Conservation (phyloP, 1,140 invertebrate species). For the Conopomorpha cramerella region DNA sequence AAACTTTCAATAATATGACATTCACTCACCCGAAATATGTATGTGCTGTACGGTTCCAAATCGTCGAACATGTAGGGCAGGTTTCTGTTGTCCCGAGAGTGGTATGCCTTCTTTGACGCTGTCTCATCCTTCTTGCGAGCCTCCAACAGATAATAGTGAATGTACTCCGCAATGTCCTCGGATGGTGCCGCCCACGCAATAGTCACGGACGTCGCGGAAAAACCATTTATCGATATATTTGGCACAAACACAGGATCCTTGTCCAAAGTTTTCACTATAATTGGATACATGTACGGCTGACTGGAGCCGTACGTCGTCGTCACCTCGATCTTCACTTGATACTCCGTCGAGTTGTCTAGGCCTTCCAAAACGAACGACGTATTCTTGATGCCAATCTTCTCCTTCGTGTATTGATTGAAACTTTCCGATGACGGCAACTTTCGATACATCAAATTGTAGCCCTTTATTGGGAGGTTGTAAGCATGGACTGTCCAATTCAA, state of each 20-base stretch:
- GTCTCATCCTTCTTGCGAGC: slow-evolving; percentile 64
- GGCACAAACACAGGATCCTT: slow-evolving; percentile 79
- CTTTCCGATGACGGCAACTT: slow-evolving; percentile 41
- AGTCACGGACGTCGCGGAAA: slow-evolving; percentile 76
- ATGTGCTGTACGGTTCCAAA: slow-evolving; percentile 75
- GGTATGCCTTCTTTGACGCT: slow-evolving; percentile 64
- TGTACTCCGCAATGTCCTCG: slow-evolving; percentile 67
- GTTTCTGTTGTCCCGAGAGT: slow-evolving; percentile 66
- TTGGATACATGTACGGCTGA: slow-evolving; percentile 56
- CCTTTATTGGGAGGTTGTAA: slow-evolving; percentile 72
- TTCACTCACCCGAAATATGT: slow-evolving; percentile 70
- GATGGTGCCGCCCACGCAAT: slow-evolving; percentile 76
- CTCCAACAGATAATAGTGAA: slow-evolving; percentile 77
- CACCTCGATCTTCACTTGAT: slow-evolving; percentile 56
- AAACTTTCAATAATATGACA: slow-evolving; percentile 2
- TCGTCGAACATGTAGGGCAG: slow-evolving; percentile 77
- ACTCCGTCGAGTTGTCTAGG: slow-evolving; percentile 65
- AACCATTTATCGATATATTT: slow-evolving; percentile 75
- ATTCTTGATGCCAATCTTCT: slow-evolving; percentile 62
- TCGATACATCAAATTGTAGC: slow-evolving; percentile 68
- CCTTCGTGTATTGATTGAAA: slow-evolving; percentile 51
- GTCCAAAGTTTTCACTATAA: slow-evolving; percentile 65
- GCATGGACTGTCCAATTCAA: slow-evolving; percentile 82
- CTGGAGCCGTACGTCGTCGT: slow-evolving; percentile 60
- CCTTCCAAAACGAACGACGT: slow-evolving; percentile 67